phyloP scores from a whole-genome alignment of 1,140 invertebrate species.

The Lucilia sericata region DNA sequence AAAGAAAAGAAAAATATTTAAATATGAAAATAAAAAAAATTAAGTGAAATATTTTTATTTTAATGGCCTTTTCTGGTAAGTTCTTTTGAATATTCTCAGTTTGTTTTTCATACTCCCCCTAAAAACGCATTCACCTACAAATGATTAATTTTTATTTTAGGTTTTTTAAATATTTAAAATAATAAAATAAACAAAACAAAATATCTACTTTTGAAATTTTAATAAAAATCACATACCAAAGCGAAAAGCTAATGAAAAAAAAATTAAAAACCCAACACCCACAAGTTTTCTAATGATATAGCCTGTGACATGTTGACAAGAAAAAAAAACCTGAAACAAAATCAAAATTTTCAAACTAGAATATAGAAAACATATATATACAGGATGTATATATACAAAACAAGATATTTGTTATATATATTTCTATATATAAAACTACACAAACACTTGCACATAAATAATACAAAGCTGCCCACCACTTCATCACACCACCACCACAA shows the following conservation, averaged over 20 bases:
- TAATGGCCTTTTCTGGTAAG: conserved; percentile 30
- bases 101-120: no score
- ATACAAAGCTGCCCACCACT: no score
- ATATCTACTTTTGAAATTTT: not conserved
- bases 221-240: not conserved
- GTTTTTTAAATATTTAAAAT: conserved; percentile 11
- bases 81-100: not conserved
- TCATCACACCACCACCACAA: not conserved
- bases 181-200: not conserved
- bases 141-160: conserved; percentile 39
- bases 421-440: not conserved
- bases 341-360: not conserved
- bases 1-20: no score
- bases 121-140: conserved; percentile 9
- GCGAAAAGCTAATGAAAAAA: not conserved
- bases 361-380: not conserved
- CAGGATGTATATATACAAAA: conserved; percentile 3
- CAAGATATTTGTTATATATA: not conserved
- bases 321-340: no score
- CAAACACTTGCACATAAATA: not conserved
- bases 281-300: not conserved
- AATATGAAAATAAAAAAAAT: no score
- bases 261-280: not conserved
- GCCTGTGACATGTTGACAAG: not conserved
- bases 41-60: no score